Percentiles rank a stretch among this genome's conserved stretches.
These are phyloP conservation scores for Hylaeus anthracinus DNA, from an alignment of 1,140 invertebrate genomes.

Conservation along the genomic window DNA sequence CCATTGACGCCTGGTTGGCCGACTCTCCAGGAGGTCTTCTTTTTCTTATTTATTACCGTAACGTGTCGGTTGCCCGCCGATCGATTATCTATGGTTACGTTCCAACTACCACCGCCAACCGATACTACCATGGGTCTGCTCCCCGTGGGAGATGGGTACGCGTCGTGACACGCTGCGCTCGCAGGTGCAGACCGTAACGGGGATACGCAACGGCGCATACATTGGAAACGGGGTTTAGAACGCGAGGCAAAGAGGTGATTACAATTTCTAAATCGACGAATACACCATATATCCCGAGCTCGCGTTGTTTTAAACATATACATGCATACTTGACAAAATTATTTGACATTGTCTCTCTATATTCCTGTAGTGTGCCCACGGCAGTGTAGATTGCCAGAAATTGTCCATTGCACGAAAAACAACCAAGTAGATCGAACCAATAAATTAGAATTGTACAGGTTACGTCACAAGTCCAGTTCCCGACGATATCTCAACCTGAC, in stretches of 20 bases:
- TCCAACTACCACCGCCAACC: conserved; percentile 40
- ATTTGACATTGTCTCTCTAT: no score
- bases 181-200: conserved; percentile 50
- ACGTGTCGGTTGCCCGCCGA: conserved; percentile 76
- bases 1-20: conserved; percentile 37
- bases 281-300: background rate
- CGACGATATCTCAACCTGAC: no score
- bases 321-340: no score
- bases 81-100: conserved; percentile 59
- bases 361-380: no score
- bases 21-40: conserved; percentile 53
- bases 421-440: no score
- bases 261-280: conserved; percentile 24
- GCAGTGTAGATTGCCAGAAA: background rate
- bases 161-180: conserved; percentile 46
- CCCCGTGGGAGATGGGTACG: conserved; percentile 9
- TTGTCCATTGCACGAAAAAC: background rate
- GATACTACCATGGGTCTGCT: conserved; percentile 21
- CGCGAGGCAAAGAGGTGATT: conserved; percentile 39
- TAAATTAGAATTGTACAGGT: no score
- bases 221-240: background rate
- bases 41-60: conserved; percentile 69
- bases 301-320: background rate
- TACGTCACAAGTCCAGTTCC: no score
- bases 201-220: background rate